Evolutionary conservation across 2,113 vertebrate species (phyloP).

Genomic region (Willisornis vidua): DNA sequence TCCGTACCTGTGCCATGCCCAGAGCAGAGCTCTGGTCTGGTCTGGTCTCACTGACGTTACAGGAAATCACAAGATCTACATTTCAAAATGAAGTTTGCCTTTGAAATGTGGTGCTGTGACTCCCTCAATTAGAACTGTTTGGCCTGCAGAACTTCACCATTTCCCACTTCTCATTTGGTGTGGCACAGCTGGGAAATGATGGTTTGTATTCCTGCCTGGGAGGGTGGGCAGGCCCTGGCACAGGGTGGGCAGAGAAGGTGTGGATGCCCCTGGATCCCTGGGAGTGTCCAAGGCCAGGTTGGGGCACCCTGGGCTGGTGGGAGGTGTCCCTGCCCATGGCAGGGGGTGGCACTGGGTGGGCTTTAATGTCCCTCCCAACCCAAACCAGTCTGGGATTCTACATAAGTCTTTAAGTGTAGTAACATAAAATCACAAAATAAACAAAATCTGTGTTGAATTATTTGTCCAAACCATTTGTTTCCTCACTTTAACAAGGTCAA

Average conservation of each 20-base stretch:
- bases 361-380: not conserved
- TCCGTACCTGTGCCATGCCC: not conserved
- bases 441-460: not conserved
- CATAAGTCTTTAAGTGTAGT: not conserved
- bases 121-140: not conserved
- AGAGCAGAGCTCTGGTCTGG: accelerated
- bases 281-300: not conserved
- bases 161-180: not conserved
- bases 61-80: not conserved
- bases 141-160: not conserved
- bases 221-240: not conserved
- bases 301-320: not conserved
- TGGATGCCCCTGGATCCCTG: not conserved
- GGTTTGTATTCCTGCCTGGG: not conserved
- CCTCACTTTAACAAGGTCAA: not conserved
- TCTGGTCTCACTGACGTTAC: not conserved
- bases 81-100: not conserved
- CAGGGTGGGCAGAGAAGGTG: not conserved
- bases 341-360: not conserved
- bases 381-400: not conserved
- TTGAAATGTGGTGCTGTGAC: not conserved
- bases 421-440: not conserved
- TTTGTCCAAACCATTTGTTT: not conserved
- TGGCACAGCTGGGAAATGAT: not conserved
- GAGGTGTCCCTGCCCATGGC: not conserved